These are phyloP conservation scores for Dromococcyx pavoninus DNA, from an alignment of 2,797 vertebrate genomes.

Conservation along the genomic window DNA sequence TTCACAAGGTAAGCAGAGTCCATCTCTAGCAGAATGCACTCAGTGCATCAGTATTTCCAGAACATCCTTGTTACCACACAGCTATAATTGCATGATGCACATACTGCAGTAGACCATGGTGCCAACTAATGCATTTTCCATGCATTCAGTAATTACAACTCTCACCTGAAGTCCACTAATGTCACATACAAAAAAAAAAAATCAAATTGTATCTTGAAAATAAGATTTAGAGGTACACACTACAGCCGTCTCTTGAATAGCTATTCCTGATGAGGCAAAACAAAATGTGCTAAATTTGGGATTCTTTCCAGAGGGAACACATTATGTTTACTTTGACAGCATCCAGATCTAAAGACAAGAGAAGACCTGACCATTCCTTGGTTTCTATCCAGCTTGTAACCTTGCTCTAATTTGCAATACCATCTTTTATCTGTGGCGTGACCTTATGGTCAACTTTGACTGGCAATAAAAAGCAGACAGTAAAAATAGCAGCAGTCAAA, in stretches of 20 bases:
- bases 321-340: background rate
- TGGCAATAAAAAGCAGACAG: background rate
- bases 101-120: background rate
- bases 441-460: background rate
- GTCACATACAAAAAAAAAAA: background rate
- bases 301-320: background rate
- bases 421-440: background rate
- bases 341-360: background rate
- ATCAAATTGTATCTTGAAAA: background rate
- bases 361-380: background rate
- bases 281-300: background rate
- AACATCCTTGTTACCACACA: background rate
- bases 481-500: background rate
- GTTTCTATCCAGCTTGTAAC: background rate
- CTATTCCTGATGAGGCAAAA: background rate
- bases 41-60: background rate
- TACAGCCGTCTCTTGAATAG: background rate
- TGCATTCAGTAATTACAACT: background rate
- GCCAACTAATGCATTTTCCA: background rate
- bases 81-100: background rate
- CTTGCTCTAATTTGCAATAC: background rate
- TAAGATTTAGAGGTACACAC: background rate
- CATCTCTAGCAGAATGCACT: background rate
- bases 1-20: background rate
- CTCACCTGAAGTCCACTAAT: background rate